Base-by-base conservation (phyloP, 2,113 vertebrate species). In the Onychorhynchus coronatus region DNA sequence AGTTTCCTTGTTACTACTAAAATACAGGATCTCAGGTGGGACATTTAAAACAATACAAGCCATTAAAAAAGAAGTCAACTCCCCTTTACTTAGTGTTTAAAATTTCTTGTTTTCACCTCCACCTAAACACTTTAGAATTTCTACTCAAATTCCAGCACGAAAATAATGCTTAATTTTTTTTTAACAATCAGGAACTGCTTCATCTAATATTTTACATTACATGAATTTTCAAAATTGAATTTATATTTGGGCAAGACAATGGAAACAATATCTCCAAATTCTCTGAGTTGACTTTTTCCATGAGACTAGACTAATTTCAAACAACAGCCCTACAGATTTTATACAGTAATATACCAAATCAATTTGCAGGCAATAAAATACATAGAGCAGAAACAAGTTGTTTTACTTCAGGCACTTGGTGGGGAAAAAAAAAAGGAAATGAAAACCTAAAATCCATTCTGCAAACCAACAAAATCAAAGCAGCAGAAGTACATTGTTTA, bases 261-360 rank as follows among this genome's bases (percentile, higher is more conserved):
- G 21, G 18, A 95, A 95, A 50, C 1, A n/a, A 4, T 65, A 80
- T 62, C 30, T 74, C 50, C 50, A 62, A 77, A 81, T 52, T 77
- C 28, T 23, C 11, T 13, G 5, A 8, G 24, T 37, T 8, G 4
- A 73, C 46, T 61, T 5, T 21, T 85, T 74, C 25, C 0, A 0
- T 28, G 25, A n/a, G 39, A 82, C 23, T 19, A 68, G 9, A 56
- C 4, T 11, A 25, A 55, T 72, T 88, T 82, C 52, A 85, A 93
- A 68, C 5, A 59, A 56, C 0, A 91, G 44, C 10, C 31, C 37
- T 12, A 35, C 11, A 66, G 33, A 50, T 65, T 84, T 80, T 30
- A 37, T 42, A 73, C 4, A 70, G 46, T n/a, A 92, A 39, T 18
- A 86, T 8, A 83, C 5, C 35, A 71, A 92, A 92, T 3, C 1